These are phyloP conservation scores for Sinocyclocheilus grahami DNA, from an alignment of 2,113 vertebrate genomes.

Conservation along the genomic window DNA sequence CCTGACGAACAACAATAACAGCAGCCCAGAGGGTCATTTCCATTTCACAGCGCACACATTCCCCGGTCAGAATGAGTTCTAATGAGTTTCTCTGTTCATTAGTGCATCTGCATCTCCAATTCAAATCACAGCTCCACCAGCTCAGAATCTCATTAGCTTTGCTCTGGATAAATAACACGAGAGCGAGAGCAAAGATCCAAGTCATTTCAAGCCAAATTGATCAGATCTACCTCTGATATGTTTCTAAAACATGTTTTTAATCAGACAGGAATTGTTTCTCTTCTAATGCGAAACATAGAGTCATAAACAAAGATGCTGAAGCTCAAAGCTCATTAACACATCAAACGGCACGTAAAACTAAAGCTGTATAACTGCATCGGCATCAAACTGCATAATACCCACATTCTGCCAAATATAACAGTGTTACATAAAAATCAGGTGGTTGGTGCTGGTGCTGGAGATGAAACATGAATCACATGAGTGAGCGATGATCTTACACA, in stretches of 20 bases:
- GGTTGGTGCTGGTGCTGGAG: too few relatives aligned
- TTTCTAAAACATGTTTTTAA: too few relatives aligned
- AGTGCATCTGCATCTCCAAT: background rate
- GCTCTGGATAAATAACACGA: background rate
- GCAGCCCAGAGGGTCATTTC: background rate
- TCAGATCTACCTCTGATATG: background rate
- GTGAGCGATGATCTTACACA: background rate
- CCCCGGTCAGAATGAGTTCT: background rate
- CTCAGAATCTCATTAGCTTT: background rate
- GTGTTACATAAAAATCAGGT: background rate
- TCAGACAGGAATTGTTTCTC: too few relatives aligned
- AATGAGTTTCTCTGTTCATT: background rate
- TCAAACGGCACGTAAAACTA: background rate
- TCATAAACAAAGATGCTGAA: background rate
- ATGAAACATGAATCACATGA: background rate
- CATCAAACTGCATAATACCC: background rate
- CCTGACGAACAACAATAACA: conserved; percentile 1
- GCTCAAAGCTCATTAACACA: background rate
- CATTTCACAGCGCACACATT: conserved; percentile 16
- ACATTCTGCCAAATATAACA: background rate
- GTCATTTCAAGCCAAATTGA: background rate
- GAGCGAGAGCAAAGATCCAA: background rate
- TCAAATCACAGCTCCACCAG: background rate
- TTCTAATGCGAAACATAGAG: background rate
- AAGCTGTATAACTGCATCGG: too few relatives aligned